A percentile compares a stretch with the other conserved stretches of the same genome.
These are phyloP conservation scores for Pangasius larnaudii DNA, from an alignment of 2,797 vertebrate genomes.

Conservation along the genomic window DNA sequence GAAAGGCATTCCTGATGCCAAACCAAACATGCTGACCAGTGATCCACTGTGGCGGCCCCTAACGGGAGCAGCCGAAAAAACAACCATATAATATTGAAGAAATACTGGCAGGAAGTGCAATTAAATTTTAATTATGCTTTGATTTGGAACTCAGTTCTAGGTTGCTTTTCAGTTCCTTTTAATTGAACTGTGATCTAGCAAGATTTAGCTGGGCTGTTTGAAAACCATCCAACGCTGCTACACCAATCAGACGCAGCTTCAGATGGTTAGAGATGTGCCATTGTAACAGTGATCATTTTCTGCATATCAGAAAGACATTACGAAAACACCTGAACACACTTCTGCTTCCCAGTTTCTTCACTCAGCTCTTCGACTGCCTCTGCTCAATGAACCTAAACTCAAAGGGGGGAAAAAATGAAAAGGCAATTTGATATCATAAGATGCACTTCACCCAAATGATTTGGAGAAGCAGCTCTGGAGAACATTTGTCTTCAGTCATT, in stretches of 20 bases:
- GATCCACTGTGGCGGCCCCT: too few relatives aligned
- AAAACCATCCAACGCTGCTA: not conserved
- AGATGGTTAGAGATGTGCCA: not conserved
- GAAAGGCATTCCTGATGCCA: too few relatives aligned
- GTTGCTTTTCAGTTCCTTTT: not conserved
- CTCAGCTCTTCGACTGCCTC: not conserved
- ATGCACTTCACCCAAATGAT: slow-evolving; percentile 1
- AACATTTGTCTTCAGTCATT: not conserved
- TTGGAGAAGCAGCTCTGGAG: not conserved
- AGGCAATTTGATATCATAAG: not conserved
- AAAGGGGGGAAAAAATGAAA: not conserved
- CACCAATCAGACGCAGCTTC: not conserved
- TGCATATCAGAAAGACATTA: not conserved
- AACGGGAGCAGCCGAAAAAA: too few relatives aligned
- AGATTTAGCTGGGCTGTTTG: not conserved
- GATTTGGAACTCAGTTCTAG: not conserved
- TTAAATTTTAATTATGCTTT: not conserved
- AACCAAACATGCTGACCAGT: too few relatives aligned
- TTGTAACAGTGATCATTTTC: not conserved
- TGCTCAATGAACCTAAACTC: not conserved
- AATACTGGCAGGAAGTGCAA: not conserved
- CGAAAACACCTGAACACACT: not conserved
- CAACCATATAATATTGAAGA: not conserved
- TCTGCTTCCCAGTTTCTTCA: not conserved
- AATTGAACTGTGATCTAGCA: not conserved